These are phyloP conservation scores for Corythoichthys intestinalis DNA, from an alignment of 2,113 vertebrate species.

Conservation along the genomic window DNA sequence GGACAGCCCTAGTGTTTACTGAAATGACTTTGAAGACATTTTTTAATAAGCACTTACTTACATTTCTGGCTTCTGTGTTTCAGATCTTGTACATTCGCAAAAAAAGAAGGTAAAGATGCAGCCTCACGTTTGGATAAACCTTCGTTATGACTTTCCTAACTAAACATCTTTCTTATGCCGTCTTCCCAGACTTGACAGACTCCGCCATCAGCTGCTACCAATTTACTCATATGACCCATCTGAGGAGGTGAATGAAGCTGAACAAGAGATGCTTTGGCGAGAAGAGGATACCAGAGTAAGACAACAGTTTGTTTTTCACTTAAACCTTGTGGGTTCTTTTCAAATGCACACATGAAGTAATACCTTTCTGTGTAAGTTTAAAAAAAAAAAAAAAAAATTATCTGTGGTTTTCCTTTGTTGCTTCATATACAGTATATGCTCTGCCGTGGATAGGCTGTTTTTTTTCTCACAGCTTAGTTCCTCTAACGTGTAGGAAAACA, in stretches of 20 bases:
- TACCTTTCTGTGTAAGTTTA: background rate
- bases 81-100: conserved; percentile 88
- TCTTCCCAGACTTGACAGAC: conserved; percentile 78
- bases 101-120: conserved; percentile 79
- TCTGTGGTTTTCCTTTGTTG: conserved; percentile 1
- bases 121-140: background rate
- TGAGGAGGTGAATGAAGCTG: conserved; percentile 86
- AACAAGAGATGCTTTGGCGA: conserved; percentile 85
- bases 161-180: background rate
- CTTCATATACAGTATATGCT: background rate
- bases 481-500: background rate
- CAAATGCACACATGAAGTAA: background rate
- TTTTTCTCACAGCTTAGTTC: conserved; percentile 25
- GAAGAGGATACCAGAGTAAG: conserved; percentile 85
- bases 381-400: no score
- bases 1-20: no score
- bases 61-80: conserved; percentile 26
- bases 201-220: conserved; percentile 90
- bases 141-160: background rate
- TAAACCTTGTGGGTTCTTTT: background rate
- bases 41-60: background rate
- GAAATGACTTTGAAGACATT: background rate
- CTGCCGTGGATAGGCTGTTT: conserved; percentile 1
- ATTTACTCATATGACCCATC: conserved; percentile 92
- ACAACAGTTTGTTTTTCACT: background rate